phyloP scores from a whole-genome alignment of 2,797 vertebrate species.

The Microctenopoma steveboyesi region DNA sequence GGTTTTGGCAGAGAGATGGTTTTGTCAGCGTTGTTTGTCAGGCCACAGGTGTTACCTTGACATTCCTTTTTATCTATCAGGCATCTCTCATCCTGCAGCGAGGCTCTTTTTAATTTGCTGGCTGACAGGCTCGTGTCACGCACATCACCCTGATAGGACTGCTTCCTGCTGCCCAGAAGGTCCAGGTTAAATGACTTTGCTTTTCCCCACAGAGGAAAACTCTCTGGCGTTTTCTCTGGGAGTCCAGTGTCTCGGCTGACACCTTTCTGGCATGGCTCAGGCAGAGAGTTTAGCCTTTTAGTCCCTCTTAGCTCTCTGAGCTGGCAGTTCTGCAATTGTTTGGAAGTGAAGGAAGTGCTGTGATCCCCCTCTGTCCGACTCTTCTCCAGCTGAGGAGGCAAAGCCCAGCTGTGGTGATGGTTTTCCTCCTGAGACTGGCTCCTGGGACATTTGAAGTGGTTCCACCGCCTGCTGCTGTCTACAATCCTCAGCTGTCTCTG shows the following conservation, averaged over 20 bases:
- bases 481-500: conserved; percentile 75
- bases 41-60: conserved; percentile 64
- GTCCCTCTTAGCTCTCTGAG: conserved; percentile 63
- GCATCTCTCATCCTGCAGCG: conserved; percentile 84
- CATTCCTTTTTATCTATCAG: conserved; percentile 80
- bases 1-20: conserved; percentile 57
- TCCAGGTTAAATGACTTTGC: conserved; percentile 83
- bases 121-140: conserved; percentile 73
- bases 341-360: conserved; percentile 72
- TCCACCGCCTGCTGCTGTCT: conserved; percentile 69
- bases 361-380: conserved; percentile 65
- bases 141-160: conserved; percentile 85
- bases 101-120: conserved; percentile 84
- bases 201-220: conserved; percentile 78
- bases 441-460: conserved; percentile 70
- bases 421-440: conserved; percentile 76
- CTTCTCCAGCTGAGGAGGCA: conserved; percentile 71
- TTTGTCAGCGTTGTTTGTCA: conserved; percentile 70
- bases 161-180: conserved; percentile 78
- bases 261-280: conserved; percentile 69
- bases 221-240: conserved; percentile 54
- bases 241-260: conserved; percentile 57
- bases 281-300: conserved; percentile 69
- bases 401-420: conserved; percentile 64
- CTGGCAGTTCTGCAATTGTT: conserved; percentile 81